These are phyloP conservation scores for Orientallactaga bullata DNA, from an alignment of 2,113 vertebrate species.

Conservation along the genomic window DNA sequence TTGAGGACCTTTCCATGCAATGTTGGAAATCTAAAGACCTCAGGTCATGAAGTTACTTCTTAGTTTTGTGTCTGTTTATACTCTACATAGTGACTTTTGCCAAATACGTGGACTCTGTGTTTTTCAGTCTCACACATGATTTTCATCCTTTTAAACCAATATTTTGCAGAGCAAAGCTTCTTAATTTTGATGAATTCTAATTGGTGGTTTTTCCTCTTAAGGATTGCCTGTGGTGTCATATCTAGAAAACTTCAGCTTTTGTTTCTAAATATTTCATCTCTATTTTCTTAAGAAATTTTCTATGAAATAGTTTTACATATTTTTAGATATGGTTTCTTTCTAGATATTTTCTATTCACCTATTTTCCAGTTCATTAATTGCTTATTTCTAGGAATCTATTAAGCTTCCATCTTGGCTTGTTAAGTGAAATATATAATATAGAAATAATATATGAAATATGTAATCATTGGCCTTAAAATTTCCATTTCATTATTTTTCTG, in stretches of 20 bases:
- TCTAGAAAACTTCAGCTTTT: neutral
- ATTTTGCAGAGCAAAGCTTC: neutral
- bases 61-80: neutral
- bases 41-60: neutral
- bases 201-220: neutral
- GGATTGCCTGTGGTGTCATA: neutral
- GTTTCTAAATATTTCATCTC: neutral
- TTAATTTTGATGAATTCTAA: neutral
- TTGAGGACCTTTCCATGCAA: too few relatives aligned
- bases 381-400: neutral
- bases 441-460: neutral
- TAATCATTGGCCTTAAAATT: neutral
- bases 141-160: neutral
- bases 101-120: neutral
- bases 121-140: neutral
- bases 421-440: neutral
- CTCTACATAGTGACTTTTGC: neutral
- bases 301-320: slow-evolving; percentile 6
- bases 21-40: neutral
- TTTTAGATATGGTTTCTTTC: neutral
- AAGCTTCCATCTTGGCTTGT: neutral
- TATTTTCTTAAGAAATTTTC: slow-evolving; percentile 4
- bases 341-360: neutral
- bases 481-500: neutral
- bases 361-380: neutral